These are phyloP conservation scores for Eucidaris tribuloides DNA, from an alignment of 35 echinoderm and acorn worm genomes.

Conservation along the genomic window DNA sequence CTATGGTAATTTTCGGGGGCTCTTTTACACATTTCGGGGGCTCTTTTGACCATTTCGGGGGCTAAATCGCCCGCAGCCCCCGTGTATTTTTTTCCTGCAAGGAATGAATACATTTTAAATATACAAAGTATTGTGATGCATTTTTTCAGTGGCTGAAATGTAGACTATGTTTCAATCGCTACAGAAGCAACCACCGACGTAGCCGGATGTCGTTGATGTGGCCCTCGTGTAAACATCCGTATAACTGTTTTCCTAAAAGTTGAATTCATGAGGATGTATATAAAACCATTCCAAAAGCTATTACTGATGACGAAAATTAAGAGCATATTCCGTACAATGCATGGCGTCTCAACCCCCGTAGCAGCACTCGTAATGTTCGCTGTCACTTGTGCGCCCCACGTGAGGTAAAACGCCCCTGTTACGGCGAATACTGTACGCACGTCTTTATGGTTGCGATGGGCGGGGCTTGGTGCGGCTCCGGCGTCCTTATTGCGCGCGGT, in stretches of 20 bases:
- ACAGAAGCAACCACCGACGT: too few relatives aligned
- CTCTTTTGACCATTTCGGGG: too few relatives aligned
- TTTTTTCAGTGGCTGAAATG: too few relatives aligned
- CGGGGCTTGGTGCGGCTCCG: background rate
- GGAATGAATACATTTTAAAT: too few relatives aligned
- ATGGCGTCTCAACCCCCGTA: background rate
- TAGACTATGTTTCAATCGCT: too few relatives aligned
- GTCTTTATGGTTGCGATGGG: background rate
- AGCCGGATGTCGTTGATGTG: background rate
- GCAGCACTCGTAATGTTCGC: background rate
- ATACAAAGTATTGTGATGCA: too few relatives aligned
- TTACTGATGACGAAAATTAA: slow-evolving; percentile 15
- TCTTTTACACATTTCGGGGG: too few relatives aligned
- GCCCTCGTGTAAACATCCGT: background rate
- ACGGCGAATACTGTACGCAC: slow-evolving; percentile 18
- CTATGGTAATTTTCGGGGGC: too few relatives aligned
- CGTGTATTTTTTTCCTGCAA: too few relatives aligned
- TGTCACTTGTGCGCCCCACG: background rate
- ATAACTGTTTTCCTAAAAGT: background rate
- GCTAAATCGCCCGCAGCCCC: too few relatives aligned
- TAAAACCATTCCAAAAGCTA: slow-evolving; percentile 34
- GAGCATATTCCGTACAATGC: background rate
- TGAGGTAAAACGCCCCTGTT: slow-evolving; percentile 33
- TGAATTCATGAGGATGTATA: slow-evolving; percentile 1
- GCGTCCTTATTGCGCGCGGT: background rate